Conservation (phyloP, 2,113 vertebrate genomes). For the Accipiter cooperii region DNA sequence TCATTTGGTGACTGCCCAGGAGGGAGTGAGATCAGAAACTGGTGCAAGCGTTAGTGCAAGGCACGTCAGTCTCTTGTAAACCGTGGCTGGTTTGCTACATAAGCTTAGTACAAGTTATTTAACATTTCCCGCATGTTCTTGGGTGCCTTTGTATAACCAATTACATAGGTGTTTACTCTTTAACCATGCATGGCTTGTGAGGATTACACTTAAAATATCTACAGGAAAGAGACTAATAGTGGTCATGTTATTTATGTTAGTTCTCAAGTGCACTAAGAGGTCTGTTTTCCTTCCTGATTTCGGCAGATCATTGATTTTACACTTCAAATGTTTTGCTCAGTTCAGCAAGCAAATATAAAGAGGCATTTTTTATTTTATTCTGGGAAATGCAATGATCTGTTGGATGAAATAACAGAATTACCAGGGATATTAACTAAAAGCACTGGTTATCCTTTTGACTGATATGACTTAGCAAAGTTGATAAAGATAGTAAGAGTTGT, state of each 20-base stretch:
- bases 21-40: neutral
- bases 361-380: neutral
- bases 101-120: neutral
- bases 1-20: neutral
- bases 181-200: neutral
- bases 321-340: neutral
- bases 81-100: neutral
- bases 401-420: neutral
- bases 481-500: neutral
- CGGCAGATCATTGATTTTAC: neutral
- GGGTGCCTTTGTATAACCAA: neutral
- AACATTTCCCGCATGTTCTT: neutral
- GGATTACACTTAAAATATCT: neutral
- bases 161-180: neutral
- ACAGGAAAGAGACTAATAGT: neutral
- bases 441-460: neutral
- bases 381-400: neutral
- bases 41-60: neutral
- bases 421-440: neutral
- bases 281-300: neutral
- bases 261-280: neutral
- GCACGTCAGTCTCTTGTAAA: rapidly evolving
- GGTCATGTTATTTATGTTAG: neutral
- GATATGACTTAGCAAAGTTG: neutral
- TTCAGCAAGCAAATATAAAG: neutral